Base-by-base conservation (phyloP, 1,140 invertebrate genomes). In the Drosophila mojavensis region DNA sequence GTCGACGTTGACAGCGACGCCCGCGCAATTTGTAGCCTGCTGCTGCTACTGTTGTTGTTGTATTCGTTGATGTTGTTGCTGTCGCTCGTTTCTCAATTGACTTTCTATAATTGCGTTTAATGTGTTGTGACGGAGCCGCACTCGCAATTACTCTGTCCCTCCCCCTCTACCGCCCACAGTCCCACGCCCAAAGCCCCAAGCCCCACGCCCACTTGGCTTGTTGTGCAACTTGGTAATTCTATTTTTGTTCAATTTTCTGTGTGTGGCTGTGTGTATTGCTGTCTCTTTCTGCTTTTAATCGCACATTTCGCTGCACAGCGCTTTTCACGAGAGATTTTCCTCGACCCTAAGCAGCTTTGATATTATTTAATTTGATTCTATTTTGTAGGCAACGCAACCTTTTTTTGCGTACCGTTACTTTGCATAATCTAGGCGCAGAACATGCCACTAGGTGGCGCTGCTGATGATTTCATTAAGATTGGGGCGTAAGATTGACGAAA, bases 101-200 rank as follows among this genome's bases (percentile, higher is more conserved):
- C 82, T 86, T 86, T 88, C 82, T 86, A 86, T 86, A 86, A 86
- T 86, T 86, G 82, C 82, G 83, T 88, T 86, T 86, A 88, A 86
- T 88, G 83, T 86, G 82, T 86, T 86, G 83, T 86, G 82, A 86
- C 83, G 75, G 61, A 69, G 61, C 66, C 65, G 41, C 65, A 64
- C 51, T 73, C 64, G 60, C 48, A 77, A 66, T 69, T 69, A 65
- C 58, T 51, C 67, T 41, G 7, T 58, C 45, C 30, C 45, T 9
- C 24, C 55, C 48, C 24, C 28, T 13, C 17, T 17, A 24, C 20
- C 45, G 5, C 30, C 28, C 24, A 43, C 41, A n/a, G 11, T 10
- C n/a, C 15, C 28, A 2, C 36, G 3, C 53, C 6, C 28, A 2
- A 24, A 2, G 20, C 20, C 6, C 28, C 20, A 24, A 2, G 20